Evolutionary conservation across 2,797 vertebrate species (phyloP).

Genomic region (Enteromius fasciolatus): DNA sequence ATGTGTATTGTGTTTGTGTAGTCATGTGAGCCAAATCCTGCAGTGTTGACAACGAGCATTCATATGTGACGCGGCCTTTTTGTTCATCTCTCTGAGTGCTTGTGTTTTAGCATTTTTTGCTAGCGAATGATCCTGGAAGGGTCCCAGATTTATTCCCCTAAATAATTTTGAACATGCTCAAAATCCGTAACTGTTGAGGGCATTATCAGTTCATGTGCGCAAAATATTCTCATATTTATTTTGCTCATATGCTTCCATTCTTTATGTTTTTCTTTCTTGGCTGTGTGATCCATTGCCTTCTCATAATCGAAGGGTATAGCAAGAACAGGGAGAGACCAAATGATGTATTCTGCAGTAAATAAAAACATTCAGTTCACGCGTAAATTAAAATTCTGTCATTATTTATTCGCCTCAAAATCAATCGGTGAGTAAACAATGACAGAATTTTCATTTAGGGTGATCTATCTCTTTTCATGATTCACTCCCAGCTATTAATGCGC

Average conservation of each 20-base stretch:
- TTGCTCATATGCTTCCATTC: slow-evolving; percentile 51
- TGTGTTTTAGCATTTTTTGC: slow-evolving; percentile 21
- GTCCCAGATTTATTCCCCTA: not conserved
- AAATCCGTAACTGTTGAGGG: slow-evolving; percentile 9
- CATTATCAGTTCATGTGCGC: slow-evolving; percentile 34
- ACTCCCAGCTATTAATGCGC: not conserved
- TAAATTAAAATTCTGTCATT: not conserved
- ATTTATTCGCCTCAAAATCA: not conserved
- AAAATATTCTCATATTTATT: slow-evolving; percentile 41
- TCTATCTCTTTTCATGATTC: not conserved
- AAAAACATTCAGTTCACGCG: not conserved
- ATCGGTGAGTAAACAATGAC: not conserved
- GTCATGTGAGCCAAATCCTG: not conserved
- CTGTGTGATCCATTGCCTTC: slow-evolving; percentile 48
- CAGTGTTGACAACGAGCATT: not conserved
- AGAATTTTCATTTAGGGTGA: not conserved
- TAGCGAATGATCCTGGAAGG: slow-evolving; percentile 5
- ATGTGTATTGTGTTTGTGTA: slow-evolving; percentile 2
- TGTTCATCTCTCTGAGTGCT: slow-evolving; percentile 22
- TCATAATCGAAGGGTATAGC: not conserved
- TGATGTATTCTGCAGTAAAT: slow-evolving; percentile 37
- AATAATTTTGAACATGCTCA: not conserved
- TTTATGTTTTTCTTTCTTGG: slow-evolving; percentile 37
- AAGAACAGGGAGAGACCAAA: slow-evolving; percentile 40
- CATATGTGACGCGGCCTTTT: not conserved